phyloP scores from a whole-genome alignment of 2,888 invertebrate species.

The Andrena praecox region DNA sequence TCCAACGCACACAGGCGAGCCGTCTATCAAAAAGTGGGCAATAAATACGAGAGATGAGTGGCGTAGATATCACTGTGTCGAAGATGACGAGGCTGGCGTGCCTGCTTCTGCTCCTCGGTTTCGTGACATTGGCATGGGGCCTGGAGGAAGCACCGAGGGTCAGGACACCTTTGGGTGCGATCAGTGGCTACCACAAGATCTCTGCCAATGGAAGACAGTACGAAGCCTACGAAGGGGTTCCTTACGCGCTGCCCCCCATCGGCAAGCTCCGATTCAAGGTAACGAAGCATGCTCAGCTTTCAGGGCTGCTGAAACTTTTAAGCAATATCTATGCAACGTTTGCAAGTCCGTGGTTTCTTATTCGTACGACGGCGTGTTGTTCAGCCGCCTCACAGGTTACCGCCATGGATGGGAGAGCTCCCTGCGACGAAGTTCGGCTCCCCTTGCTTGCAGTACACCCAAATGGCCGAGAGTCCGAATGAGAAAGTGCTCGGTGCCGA shows the following conservation, averaged over 20 bases:
- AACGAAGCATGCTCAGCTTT: not conserved
- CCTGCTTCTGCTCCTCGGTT: conserved; percentile 17
- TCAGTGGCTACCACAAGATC: conserved; percentile 74
- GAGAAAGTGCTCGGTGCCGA: conserved; percentile 77
- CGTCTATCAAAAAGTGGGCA: not conserved
- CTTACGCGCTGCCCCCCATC: conserved; percentile 78
- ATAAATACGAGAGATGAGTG: conserved; percentile 37
- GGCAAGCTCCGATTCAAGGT: conserved; percentile 79
- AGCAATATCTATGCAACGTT: too few species aligned
- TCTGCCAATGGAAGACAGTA: conserved; percentile 75
- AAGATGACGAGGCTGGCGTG: conserved; percentile 39
- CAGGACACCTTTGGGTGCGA: conserved; percentile 72
- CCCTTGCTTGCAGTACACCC: conserved; percentile 78
- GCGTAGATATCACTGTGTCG: not conserved
- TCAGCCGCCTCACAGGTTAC: conserved; percentile 75
- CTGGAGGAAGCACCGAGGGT: conserved; percentile 65
- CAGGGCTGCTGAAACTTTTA: not conserved
- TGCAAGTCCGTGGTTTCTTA: not conserved
- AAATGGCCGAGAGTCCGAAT: conserved; percentile 61
- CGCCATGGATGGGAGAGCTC: conserved; percentile 76
- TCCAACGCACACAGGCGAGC: not conserved
- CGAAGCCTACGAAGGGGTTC: conserved; percentile 80
- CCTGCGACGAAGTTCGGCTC: conserved; percentile 77
- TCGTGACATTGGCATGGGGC: not conserved
- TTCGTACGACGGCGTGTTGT: conserved; percentile 21